Evolutionary conservation across 2,113 vertebrate species (phyloP).

Genomic region (Proterorhinus semilunaris): DNA sequence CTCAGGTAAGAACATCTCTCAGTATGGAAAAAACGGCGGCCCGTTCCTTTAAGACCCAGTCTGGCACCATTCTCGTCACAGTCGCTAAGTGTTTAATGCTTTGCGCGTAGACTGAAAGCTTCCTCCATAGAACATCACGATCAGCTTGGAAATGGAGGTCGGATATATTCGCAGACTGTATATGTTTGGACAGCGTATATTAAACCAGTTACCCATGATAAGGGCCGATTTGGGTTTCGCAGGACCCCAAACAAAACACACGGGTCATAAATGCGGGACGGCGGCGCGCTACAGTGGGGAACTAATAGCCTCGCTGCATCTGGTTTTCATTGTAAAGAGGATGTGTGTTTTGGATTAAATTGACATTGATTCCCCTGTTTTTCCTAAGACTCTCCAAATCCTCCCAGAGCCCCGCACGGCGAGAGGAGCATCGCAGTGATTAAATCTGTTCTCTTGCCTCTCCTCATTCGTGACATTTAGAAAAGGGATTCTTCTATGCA

Average conservation of each 20-base stretch:
- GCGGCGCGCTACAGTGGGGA: constrained; percentile 61
- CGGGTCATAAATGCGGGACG: constrained; percentile 66
- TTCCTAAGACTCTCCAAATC: constrained; percentile 60
- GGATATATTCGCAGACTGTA: constrained; percentile 32
- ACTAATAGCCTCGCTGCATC: constrained; percentile 67
- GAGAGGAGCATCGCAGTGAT: constrained; percentile 50
- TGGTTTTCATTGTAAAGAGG: constrained; percentile 73
- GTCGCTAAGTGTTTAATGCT: background rate
- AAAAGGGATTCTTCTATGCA: constrained; percentile 53
- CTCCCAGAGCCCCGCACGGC: constrained; percentile 41
- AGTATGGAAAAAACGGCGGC: too few relatives aligned
- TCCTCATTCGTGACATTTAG: constrained; percentile 46
- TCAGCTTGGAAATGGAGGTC: constrained; percentile 23
- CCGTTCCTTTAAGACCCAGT: too few relatives aligned
- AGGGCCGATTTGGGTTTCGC: constrained; percentile 59
- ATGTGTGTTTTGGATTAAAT: constrained; percentile 76
- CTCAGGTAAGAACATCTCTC: too few relatives aligned
- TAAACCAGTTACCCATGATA: constrained; percentile 47
- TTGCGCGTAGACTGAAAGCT: constrained; percentile 23
- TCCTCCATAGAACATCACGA: constrained; percentile 31
- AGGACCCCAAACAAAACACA: constrained; percentile 67
- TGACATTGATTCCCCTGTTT: constrained; percentile 69
- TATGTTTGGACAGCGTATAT: constrained; percentile 60
- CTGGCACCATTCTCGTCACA: too few relatives aligned
- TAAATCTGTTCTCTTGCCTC: constrained; percentile 38